These are phyloP conservation scores for Oryctes rhinoceros DNA, from an alignment of 1,140 invertebrate genomes.

Conservation along the genomic window DNA sequence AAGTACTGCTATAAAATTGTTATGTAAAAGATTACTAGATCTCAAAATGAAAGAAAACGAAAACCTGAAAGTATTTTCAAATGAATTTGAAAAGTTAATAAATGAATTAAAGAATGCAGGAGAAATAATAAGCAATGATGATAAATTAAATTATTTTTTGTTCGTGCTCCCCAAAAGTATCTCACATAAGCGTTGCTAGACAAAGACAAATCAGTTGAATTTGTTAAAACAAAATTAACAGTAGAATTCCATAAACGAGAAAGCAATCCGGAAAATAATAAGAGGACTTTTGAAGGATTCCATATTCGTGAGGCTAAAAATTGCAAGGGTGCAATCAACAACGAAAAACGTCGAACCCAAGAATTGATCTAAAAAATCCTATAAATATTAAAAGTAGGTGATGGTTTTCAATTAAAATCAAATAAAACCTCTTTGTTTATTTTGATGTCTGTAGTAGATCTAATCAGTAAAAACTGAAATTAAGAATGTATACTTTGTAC, in stretches of 20 bases:
- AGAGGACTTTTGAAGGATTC: no score
- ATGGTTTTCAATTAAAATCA: slow-evolving; percentile 31
- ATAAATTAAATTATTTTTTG: slow-evolving; percentile 6
- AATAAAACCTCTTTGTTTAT: slow-evolving; percentile 24
- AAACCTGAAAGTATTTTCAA: slow-evolving; percentile 37
- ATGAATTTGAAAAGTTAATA: slow-evolving; percentile 40
- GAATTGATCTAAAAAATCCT: slow-evolving; percentile 30
- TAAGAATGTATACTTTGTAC: slow-evolving; percentile 34
- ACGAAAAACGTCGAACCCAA: background rate
- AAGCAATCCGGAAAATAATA: background rate
- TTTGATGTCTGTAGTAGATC: slow-evolving; percentile 34
- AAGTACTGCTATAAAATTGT: background rate
- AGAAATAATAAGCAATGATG: background rate
- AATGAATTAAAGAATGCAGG: slow-evolving; percentile 42
- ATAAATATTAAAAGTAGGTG: slow-evolving; percentile 40
- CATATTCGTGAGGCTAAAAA: no score
- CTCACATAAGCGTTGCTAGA: background rate
- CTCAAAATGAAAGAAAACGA: slow-evolving; percentile 42
- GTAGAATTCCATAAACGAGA: background rate
- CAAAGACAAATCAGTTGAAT: background rate
- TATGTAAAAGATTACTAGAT: slow-evolving; percentile 41
- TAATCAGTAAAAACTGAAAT: slow-evolving; percentile 20
- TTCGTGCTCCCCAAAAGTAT: background rate
- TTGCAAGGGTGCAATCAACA: background rate
- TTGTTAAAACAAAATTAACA: background rate